Conservation (phyloP, 2,113 vertebrate species). For the Argyrosomus japonicus region DNA sequence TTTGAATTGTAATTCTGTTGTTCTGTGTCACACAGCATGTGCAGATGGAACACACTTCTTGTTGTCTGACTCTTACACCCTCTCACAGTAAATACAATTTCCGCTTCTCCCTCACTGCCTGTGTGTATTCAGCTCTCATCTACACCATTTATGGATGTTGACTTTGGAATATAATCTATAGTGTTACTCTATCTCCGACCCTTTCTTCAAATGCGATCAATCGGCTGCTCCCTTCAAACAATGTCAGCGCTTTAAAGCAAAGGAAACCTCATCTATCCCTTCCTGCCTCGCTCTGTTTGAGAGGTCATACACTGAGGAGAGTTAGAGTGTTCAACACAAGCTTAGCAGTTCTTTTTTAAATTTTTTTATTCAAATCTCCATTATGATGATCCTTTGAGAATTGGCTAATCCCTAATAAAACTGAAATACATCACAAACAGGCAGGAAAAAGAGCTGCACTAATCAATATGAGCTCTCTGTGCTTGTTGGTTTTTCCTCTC, state of each 20-base stretch:
- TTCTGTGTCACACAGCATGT: neutral
- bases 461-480: conserved; percentile 5
- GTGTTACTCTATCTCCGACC: neutral
- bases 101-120: neutral
- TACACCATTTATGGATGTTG: conserved; percentile 8
- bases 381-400: neutral
- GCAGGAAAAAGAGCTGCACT: neutral
- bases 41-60: neutral
- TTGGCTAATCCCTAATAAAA: conserved; percentile 1
- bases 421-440: neutral
- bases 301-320: neutral
- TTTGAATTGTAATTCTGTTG: neutral
- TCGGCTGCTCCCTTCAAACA: neutral
- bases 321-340: neutral
- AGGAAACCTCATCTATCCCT: neutral
- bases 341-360: neutral
- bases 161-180: neutral
- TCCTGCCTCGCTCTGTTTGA: neutral
- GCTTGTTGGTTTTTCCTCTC: neutral
- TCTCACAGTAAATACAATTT: neutral
- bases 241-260: neutral
- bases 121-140: neutral
- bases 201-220: neutral
- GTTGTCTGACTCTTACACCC: neutral
- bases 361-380: neutral